These are phyloP conservation scores for Campylomormyrus tamandua DNA, from an alignment of 2,113 vertebrate genomes.

Conservation along the genomic window DNA sequence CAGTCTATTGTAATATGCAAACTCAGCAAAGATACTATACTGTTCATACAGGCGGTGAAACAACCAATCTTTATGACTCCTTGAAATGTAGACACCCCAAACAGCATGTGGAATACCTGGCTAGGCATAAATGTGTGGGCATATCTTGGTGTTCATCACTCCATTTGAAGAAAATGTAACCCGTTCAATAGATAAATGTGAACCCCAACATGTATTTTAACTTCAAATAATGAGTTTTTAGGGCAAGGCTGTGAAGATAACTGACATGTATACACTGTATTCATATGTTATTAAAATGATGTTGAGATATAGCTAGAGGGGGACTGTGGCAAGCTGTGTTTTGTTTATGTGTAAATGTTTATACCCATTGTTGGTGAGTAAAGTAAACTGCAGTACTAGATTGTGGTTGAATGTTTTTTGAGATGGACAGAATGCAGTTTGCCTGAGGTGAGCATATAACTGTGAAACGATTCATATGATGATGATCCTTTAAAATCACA, in stretches of 20 bases:
- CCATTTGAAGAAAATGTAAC: slow-evolving; percentile 46
- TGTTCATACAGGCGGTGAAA: neutral
- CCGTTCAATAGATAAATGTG: slow-evolving; percentile 62
- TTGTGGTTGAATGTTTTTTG: neutral
- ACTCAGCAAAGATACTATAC: neutral
- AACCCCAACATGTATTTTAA: slow-evolving; percentile 28
- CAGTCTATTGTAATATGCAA: neutral
- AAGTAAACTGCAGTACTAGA: neutral
- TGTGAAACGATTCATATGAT: neutral
- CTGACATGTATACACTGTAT: neutral
- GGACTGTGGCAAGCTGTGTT: neutral
- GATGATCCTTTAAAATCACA: neutral
- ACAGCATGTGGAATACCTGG: neutral
- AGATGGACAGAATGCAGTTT: neutral
- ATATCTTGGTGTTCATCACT: slow-evolving; percentile 54
- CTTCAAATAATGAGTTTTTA: neutral
- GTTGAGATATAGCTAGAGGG: neutral
- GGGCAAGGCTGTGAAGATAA: neutral
- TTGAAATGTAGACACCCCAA: neutral
- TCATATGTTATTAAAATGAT: neutral
- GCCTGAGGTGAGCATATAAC: neutral
- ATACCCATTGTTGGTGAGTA: neutral
- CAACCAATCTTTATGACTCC: neutral
- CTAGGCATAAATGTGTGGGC: neutral
- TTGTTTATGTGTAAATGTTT: neutral